phyloP scores from a whole-genome alignment of 2,113 vertebrate genomes.

The Semnornis frantzii region DNA sequence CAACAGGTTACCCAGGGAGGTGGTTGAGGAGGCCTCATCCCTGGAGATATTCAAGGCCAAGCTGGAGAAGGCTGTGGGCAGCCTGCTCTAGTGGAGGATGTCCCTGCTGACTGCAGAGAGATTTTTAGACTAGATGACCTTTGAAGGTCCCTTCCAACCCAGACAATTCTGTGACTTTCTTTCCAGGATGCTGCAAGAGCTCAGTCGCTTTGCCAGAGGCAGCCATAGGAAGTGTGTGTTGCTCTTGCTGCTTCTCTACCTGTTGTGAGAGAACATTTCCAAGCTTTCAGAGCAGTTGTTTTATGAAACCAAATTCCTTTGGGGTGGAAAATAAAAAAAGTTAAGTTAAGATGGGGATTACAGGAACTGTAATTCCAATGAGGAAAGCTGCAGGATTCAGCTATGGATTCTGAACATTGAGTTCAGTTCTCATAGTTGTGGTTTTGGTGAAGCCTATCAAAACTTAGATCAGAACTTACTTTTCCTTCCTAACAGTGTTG shows the following conservation, averaged over 20 bases:
- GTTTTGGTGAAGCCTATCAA: constrained; percentile 46
- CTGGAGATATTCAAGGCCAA: too few species aligned
- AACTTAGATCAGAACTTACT: constrained; percentile 13
- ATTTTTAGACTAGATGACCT: too few species aligned
- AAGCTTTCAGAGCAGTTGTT: background rate
- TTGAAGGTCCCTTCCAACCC: too few species aligned
- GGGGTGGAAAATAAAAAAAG: background rate
- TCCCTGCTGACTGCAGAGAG: too few species aligned
- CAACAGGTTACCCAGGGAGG: too few species aligned
- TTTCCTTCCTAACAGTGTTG: background rate
- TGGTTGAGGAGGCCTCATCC: too few species aligned
- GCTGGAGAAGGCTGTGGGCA: too few species aligned
- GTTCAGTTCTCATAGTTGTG: constrained; percentile 36
- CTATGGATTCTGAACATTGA: background rate
- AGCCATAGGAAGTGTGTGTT: background rate
- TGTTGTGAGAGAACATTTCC: background rate
- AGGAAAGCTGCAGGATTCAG: background rate
- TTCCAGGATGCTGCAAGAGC: background rate
- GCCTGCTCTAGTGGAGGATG: too few species aligned
- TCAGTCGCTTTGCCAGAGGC: background rate
- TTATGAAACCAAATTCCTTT: background rate
- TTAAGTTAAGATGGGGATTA: background rate
- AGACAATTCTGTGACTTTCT: too few species aligned
- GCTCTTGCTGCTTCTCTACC: background rate
- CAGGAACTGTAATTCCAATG: background rate